These are phyloP conservation scores for Opisthocomus hoazin DNA, from an alignment of 2,113 vertebrate species.

Conservation along the genomic window DNA sequence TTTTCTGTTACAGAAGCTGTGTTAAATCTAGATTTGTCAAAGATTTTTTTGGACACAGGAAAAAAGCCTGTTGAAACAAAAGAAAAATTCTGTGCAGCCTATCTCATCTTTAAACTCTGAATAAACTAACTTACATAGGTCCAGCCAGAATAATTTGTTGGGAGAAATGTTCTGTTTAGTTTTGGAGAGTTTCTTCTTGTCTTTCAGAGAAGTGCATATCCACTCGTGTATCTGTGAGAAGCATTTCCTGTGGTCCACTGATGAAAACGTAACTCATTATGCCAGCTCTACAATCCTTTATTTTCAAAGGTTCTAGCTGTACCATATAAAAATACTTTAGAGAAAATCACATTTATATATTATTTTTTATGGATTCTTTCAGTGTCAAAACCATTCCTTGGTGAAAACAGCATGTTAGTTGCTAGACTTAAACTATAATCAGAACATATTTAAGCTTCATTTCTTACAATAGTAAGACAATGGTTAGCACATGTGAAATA, in stretches of 20 bases:
- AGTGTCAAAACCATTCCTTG: background rate
- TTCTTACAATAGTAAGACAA: background rate
- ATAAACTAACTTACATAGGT: background rate
- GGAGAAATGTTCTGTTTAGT: background rate
- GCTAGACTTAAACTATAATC: background rate
- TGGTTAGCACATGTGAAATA: background rate
- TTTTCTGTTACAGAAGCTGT: background rate
- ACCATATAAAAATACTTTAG: background rate
- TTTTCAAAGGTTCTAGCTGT: background rate
- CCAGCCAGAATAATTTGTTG: background rate
- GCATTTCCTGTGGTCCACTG: background rate
- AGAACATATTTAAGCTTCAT: background rate
- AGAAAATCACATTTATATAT: background rate
- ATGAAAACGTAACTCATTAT: background rate
- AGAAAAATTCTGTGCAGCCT: background rate
- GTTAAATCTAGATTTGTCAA: background rate
- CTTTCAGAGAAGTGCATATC: background rate
- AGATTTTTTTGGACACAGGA: background rate
- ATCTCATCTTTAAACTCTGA: background rate
- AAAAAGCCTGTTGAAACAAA: background rate
- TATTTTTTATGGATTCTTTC: background rate
- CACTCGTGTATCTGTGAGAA: background rate
- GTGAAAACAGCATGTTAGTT: background rate
- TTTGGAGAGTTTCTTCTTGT: background rate
- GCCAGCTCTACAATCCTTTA: background rate